Conservation (phyloP, 2,888 invertebrate genomes). For the Carterocephalus palaemon region DNA sequence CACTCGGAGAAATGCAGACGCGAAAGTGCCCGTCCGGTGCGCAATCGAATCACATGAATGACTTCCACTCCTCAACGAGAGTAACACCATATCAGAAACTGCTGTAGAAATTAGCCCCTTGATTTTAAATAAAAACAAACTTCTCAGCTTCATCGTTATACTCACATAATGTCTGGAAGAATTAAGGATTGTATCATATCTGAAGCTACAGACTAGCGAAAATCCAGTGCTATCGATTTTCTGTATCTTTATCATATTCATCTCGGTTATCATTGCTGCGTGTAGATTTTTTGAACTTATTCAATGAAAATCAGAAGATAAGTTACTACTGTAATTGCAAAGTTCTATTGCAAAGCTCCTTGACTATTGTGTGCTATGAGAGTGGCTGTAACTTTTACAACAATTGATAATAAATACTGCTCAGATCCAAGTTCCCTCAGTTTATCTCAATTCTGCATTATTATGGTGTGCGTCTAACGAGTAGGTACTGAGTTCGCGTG, state of each 20-base stretch:
- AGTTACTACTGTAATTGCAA: constrained; percentile 9
- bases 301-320: background rate
- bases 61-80: constrained; percentile 57
- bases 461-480: too few species aligned
- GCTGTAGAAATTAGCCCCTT: constrained; percentile 1
- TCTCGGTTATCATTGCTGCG: background rate
- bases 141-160: background rate
- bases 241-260: background rate
- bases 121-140: background rate
- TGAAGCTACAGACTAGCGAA: too few species aligned
- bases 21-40: constrained; percentile 51
- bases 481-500: too few species aligned
- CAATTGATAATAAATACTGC: constrained; percentile 17
- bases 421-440: too few species aligned
- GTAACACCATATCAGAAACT: constrained; percentile 19
- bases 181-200: too few species aligned
- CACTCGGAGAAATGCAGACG: constrained; percentile 62
- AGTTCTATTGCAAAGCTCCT: constrained; percentile 9
- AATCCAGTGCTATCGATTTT: too few species aligned
- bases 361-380: constrained; percentile 6
- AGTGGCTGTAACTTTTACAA: constrained; percentile 18
- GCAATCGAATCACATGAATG: constrained; percentile 38
- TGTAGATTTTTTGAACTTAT: background rate
- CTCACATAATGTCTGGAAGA: too few species aligned
- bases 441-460: too few species aligned